phyloP scores from a whole-genome alignment of 1,140 invertebrate genomes.

The Brachionus rotundiformis region DNA sequence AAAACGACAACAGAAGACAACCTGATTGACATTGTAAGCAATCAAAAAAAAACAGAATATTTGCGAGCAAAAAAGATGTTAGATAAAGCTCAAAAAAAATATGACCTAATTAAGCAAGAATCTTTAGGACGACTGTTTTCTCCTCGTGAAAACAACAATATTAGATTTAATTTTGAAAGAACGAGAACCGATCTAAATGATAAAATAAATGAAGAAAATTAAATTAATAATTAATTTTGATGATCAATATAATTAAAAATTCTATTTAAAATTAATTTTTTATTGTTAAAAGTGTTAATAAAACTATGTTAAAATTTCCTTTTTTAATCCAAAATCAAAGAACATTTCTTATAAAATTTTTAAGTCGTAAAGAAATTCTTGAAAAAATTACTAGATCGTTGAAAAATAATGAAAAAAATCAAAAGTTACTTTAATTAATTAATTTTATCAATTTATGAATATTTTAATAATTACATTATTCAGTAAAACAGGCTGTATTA shows the following conservation, averaged over 20 bases:
- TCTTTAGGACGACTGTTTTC: not conserved
- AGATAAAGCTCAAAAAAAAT: slow-evolving; percentile 44
- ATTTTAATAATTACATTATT: too few species aligned
- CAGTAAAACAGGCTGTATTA: too few species aligned
- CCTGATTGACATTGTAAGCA: not conserved
- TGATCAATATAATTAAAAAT: too few species aligned
- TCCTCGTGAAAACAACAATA: not conserved
- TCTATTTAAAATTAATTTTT: not conserved
- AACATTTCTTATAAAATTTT: too few species aligned
- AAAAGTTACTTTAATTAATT: too few species aligned
- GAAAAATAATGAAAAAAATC: too few species aligned
- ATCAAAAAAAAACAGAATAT: slow-evolving; percentile 3
- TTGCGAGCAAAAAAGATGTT: not conserved
- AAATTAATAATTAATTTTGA: too few species aligned
- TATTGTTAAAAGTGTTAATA: not conserved
- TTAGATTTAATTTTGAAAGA: slow-evolving; percentile 16
- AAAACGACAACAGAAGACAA: not conserved
- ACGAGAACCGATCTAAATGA: not conserved
- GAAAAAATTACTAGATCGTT: too few species aligned
- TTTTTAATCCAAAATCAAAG: too few species aligned
- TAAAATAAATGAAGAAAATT: not conserved
- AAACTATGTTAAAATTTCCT: too few species aligned
- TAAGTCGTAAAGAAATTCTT: too few species aligned
- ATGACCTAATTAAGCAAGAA: slow-evolving; percentile 32
- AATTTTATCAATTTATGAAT: too few species aligned